Percentiles rank a stretch among this genome's conserved stretches.
Conservation (phyloP, 2,113 vertebrate species). For the Alces alces region DNA sequence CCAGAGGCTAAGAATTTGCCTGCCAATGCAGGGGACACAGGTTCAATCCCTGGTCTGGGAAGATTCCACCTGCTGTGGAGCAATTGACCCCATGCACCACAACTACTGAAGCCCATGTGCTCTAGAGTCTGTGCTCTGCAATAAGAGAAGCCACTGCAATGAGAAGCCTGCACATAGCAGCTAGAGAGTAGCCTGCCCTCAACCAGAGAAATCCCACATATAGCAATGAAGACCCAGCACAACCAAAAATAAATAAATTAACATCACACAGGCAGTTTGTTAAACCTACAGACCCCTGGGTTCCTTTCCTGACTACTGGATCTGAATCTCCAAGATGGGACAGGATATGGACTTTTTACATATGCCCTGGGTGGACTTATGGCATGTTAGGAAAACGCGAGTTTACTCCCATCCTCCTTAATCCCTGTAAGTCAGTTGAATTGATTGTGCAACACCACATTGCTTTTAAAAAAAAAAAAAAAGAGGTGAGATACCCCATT, state of each 20-base stretch:
- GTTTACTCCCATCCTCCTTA: not conserved
- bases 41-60: not conserved
- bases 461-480: not conserved
- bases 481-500: too few relatives aligned
- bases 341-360: not conserved
- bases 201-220: not conserved
- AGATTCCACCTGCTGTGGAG: not conserved
- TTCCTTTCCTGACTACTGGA: not conserved
- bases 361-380: not conserved
- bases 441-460: not conserved
- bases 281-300: not conserved
- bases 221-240: not conserved
- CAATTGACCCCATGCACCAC: not conserved
- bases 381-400: not conserved
- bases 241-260: not conserved
- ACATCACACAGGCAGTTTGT: not conserved
- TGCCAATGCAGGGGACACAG: not conserved
- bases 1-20: not conserved
- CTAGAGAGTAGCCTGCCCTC: not conserved
- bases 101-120: not conserved
- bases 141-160: not conserved
- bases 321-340: not conserved
- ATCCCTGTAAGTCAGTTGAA: not conserved
- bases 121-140: not conserved
- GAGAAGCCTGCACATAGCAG: not conserved